Conservation (phyloP, 2,113 vertebrate species). For the Eonycteris spelaea region DNA sequence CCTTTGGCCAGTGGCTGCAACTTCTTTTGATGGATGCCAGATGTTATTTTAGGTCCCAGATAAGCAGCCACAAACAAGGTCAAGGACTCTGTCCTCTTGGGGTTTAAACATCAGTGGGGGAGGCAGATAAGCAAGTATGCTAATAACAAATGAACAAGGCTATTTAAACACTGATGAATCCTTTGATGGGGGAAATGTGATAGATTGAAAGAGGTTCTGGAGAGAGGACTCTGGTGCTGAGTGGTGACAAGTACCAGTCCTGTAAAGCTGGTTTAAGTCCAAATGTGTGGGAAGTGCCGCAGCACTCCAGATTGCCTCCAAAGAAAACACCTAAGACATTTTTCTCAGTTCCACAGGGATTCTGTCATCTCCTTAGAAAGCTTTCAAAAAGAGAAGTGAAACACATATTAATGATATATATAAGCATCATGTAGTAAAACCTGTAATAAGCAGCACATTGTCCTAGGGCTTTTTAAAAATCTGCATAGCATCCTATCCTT, state of each 20-base stretch:
- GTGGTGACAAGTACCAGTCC: not conserved
- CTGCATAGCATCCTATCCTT: not conserved
- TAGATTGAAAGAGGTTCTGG: not conserved
- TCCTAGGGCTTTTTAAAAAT: not conserved
- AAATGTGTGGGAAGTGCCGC: accelerated
- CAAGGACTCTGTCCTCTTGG: not conserved
- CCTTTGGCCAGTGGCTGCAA: not conserved
- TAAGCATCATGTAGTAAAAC: not conserved
- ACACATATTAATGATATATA: not conserved
- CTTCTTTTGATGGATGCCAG: not conserved
- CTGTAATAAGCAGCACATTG: not conserved
- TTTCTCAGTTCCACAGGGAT: not conserved
- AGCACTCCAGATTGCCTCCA: not conserved
- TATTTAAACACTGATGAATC: not conserved
- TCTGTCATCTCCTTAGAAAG: not conserved
- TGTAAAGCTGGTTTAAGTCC: not conserved
- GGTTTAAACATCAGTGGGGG: not conserved
- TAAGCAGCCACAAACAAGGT: not conserved
- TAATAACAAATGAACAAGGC: not conserved
- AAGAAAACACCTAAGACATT: not conserved
- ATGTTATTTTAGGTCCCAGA: not conserved
- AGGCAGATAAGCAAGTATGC: not conserved
- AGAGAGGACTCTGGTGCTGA: not conserved
- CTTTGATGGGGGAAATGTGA: not conserved
- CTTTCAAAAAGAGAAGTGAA: not conserved